Evolutionary conservation across 2,888 invertebrate species (phyloP).

Genomic region (Megalurothrips usitatus): DNA sequence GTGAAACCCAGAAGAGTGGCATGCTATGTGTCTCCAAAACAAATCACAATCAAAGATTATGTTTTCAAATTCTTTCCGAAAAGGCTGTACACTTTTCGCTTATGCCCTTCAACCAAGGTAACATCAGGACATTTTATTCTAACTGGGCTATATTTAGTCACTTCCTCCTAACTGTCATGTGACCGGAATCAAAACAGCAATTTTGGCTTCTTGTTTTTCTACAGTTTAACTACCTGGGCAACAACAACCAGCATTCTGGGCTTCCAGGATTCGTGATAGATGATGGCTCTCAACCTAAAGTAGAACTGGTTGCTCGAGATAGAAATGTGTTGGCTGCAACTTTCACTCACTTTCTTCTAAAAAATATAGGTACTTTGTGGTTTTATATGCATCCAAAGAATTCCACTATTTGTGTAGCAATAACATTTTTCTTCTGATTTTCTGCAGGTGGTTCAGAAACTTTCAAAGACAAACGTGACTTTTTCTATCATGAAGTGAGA

Average conservation of each 20-base stretch:
- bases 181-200: background rate
- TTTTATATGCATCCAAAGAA: no score
- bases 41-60: slow-evolving; percentile 88
- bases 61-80: slow-evolving; percentile 89
- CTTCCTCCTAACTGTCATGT: background rate
- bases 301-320: slow-evolving; percentile 76
- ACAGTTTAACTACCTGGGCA: slow-evolving; percentile 63
- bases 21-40: slow-evolving; percentile 87
- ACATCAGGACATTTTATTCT: background rate
- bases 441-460: slow-evolving; percentile 78
- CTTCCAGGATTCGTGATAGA: slow-evolving; percentile 71
- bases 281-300: slow-evolving; percentile 84
- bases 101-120: slow-evolving; percentile 92
- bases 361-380: slow-evolving; percentile 68
- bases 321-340: slow-evolving; percentile 89
- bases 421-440: background rate
- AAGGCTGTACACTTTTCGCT: slow-evolving; percentile 81
- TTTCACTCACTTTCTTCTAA: slow-evolving; percentile 83
- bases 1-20: slow-evolving; percentile 80
- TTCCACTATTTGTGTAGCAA: no score
- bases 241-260: slow-evolving; percentile 54
- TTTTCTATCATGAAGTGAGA: slow-evolving; percentile 76
- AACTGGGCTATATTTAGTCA: no score
- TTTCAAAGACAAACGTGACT: slow-evolving; percentile 78
- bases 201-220: slow-evolving; percentile 40